phyloP scores from a whole-genome alignment of 1,140 invertebrate genomes.

The Metopolophium dirhodum region DNA sequence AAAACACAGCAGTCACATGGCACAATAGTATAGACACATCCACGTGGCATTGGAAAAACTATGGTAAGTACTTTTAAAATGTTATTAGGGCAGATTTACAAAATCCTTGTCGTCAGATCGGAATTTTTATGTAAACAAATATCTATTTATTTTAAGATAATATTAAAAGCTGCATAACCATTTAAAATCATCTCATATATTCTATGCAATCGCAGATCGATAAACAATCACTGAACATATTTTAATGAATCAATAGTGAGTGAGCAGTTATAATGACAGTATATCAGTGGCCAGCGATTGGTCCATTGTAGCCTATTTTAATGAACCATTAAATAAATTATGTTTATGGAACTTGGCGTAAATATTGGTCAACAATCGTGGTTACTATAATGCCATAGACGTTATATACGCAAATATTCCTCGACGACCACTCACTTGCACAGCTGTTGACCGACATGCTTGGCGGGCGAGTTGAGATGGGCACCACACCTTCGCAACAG shows the following conservation, averaged over 20 bases:
- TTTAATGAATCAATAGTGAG: neutral
- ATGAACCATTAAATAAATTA: neutral
- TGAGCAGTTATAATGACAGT: neutral
- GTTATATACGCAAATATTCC: neutral
- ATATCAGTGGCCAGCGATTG: neutral
- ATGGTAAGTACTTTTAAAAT: neutral
- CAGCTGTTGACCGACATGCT: conserved; percentile 69
- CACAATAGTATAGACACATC: neutral
- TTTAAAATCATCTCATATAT: neutral
- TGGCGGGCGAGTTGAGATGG: conserved; percentile 65
- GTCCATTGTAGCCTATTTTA: neutral
- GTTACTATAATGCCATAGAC: neutral
- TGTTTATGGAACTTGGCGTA: too few species aligned
- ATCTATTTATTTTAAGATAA: neutral
- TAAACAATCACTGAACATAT: neutral
- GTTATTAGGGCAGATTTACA: neutral
- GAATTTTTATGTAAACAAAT: neutral
- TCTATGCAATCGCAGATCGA: neutral
- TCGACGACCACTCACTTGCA: conserved; percentile 63
- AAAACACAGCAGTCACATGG: neutral
- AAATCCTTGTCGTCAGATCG: neutral
- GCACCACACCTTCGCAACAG: conserved; percentile 72
- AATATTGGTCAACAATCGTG: neutral
- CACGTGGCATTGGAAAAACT: neutral
- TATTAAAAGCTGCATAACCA: neutral